Evolutionary conservation across 2,888 invertebrate species (phyloP).

Genomic region (Antheraea yamamai): DNA sequence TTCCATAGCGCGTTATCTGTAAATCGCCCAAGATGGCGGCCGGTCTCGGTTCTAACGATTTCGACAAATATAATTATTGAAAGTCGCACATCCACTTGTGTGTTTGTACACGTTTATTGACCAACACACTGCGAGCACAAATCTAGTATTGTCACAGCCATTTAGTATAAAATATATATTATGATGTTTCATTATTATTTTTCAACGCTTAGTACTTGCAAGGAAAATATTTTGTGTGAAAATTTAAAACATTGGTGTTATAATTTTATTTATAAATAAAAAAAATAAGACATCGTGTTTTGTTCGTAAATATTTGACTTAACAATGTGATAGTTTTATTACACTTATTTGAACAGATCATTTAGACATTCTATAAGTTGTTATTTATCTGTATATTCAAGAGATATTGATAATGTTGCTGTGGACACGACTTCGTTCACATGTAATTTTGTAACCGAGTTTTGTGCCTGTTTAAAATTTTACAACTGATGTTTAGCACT

Average conservation of each 20-base stretch:
- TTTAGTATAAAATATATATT: conserved; percentile 43
- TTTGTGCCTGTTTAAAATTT: too few species aligned
- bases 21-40: conserved; percentile 58
- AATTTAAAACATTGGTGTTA: conserved; percentile 28
- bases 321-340: conserved; percentile 15
- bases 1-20: conserved; percentile 46
- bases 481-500: too few species aligned
- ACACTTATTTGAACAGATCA: conserved; percentile 2
- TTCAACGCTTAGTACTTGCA: conserved; percentile 44
- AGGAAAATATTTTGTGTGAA: conserved; percentile 33
- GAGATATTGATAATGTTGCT: not conserved
- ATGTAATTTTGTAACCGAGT: too few species aligned
- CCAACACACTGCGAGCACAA: conserved; percentile 50
- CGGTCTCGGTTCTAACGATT: conserved; percentile 58
- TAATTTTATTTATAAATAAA: conserved; percentile 27
- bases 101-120: conserved; percentile 74
- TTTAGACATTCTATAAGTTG: conserved; percentile 3
- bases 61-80: conserved; percentile 78
- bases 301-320: conserved; percentile 19
- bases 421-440: too few species aligned
- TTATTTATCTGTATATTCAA: not conserved
- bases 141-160: conserved; percentile 49
- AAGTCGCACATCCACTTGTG: conserved; percentile 67
- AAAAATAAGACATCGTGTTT: conserved; percentile 13
- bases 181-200: conserved; percentile 42